A percentile compares a stretch with the other conserved stretches of the same genome.
phyloP scores from a whole-genome alignment of 2,888 invertebrate genomes.

The Leptinotarsa haldemani region DNA sequence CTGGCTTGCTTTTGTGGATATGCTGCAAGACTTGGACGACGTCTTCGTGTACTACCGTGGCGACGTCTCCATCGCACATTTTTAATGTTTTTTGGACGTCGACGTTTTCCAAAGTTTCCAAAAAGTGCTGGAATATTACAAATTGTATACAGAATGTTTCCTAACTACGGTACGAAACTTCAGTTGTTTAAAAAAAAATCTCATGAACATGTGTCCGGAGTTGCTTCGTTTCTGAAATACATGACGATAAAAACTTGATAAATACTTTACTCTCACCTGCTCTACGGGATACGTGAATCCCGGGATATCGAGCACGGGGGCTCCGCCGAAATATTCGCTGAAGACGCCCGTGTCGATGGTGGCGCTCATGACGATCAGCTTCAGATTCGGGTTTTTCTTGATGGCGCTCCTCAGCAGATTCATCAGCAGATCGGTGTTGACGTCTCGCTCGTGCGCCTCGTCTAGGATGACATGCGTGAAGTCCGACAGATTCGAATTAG shows the following conservation, averaged over 20 bases:
- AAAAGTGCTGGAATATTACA: slow-evolving; percentile 60
- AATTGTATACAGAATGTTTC: too few relatives aligned
- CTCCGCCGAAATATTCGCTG: slow-evolving; percentile 68
- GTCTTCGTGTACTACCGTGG: slow-evolving; percentile 68
- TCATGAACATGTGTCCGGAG: too few relatives aligned
- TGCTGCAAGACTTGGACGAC: slow-evolving; percentile 67
- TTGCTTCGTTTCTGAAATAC: too few relatives aligned
- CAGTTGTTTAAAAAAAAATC: too few relatives aligned
- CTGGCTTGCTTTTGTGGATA: slow-evolving; percentile 70
- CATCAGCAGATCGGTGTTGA: slow-evolving; percentile 76
- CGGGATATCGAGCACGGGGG: slow-evolving; percentile 64
- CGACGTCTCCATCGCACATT: slow-evolving; percentile 61
- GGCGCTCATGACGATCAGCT: slow-evolving; percentile 79
- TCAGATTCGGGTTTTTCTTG: slow-evolving; percentile 68
- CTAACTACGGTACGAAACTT: too few relatives aligned
- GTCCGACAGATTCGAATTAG: slow-evolving; percentile 67
- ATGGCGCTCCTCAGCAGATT: slow-evolving; percentile 69
- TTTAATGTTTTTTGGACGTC: slow-evolving; percentile 62
- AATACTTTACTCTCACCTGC: slow-evolving; percentile 50
- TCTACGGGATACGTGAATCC: slow-evolving; percentile 73
- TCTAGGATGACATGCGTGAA: slow-evolving; percentile 78
- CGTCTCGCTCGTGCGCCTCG: slow-evolving; percentile 80
- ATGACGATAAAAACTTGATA: too few relatives aligned
- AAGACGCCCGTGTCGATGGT: slow-evolving; percentile 74
- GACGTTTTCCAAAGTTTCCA: slow-evolving; percentile 65